These are phyloP conservation scores for Hypsopygia costalis DNA, from an alignment of 2,888 invertebrate species.

Conservation along the genomic window DNA sequence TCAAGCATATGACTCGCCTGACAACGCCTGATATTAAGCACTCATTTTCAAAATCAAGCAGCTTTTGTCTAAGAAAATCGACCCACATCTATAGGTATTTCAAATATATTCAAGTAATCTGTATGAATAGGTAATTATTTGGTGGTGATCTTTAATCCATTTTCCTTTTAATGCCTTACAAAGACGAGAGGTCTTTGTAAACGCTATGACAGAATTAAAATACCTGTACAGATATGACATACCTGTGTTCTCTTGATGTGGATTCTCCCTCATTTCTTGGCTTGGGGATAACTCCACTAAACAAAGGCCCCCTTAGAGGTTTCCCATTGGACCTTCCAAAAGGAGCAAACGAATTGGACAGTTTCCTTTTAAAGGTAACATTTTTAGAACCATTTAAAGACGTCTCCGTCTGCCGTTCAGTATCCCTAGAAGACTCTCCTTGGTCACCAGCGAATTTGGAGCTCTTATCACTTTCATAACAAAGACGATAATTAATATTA, in stretches of 20 bases:
- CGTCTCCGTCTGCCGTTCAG: slow-evolving; percentile 58
- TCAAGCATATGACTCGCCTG: no score
- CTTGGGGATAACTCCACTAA: slow-evolving; percentile 61
- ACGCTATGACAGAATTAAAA: no score
- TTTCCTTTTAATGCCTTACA: no score
- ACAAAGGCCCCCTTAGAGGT: slow-evolving; percentile 43
- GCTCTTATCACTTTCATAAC: slow-evolving; percentile 61
- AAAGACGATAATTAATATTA: slow-evolving; percentile 74
- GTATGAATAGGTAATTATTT: no score
- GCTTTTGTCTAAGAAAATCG: no score
- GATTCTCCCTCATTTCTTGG: slow-evolving; percentile 49
- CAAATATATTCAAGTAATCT: no score
- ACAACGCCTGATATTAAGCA: no score
- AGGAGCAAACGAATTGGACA: slow-evolving; percentile 56
- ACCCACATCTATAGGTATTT: no score
- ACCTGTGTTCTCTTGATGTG: slow-evolving; percentile 59
- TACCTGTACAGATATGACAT: no score
- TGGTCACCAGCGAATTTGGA: slow-evolving; percentile 43
- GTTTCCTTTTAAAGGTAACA: slow-evolving; percentile 49
- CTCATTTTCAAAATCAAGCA: no score
- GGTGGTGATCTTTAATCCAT: no score
- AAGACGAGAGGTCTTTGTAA: no score
- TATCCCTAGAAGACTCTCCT: slow-evolving; percentile 54
- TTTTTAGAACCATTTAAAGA: slow-evolving; percentile 58
- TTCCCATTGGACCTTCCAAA: slow-evolving; percentile 56